Base-by-base conservation (phyloP, 2,113 vertebrate species). In the Sula dactylatra region DNA sequence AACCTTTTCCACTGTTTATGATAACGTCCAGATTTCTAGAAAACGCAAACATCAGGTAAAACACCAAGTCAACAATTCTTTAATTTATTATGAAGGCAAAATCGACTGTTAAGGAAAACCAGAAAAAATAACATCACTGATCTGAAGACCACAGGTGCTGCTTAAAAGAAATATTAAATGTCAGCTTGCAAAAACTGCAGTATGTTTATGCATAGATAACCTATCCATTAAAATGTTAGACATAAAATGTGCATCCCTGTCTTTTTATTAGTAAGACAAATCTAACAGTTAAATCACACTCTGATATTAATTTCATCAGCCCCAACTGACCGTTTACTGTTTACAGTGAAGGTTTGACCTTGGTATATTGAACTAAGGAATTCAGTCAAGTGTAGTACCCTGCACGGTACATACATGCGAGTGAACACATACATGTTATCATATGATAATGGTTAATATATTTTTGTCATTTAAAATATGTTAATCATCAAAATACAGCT, bases 391-490 rank as follows among this genome's bases (percentile, higher is more conserved):
- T 54, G 58, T 73, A 74, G 94, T 45, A 77, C 70, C 50, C 79
- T 29, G 64, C 32, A 72, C 22, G 45, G 58, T 64, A 77, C 9
- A 11, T 10, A 72, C 52, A 12, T 20, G 25, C 1, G 5, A 40
- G 61, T 16, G 50, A 25, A 64, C 4, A 34, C 32, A 38, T 40
- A 47, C 13, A 31, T 26, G 27, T 66, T 88, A 92, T 13, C 79
- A 54, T 2, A 12, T 62, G 29, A 5, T 25, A 66, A 62, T 0
- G 7, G 4, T 26, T 65, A 93, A 92, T 64, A 80, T 34, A 40
- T 88, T 94, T 93, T 96, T 88, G 86, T 52, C 24, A 59, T 85
- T 96, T 84, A 92, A 86, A 94, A 50, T 31, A 94, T 65, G 49
- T 80, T 92, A 91, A 93, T 90, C 18, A 87, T 49, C 83, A 78